phyloP scores from a whole-genome alignment of 1,140 invertebrate species.

The Temnothorax longispinosus region DNA sequence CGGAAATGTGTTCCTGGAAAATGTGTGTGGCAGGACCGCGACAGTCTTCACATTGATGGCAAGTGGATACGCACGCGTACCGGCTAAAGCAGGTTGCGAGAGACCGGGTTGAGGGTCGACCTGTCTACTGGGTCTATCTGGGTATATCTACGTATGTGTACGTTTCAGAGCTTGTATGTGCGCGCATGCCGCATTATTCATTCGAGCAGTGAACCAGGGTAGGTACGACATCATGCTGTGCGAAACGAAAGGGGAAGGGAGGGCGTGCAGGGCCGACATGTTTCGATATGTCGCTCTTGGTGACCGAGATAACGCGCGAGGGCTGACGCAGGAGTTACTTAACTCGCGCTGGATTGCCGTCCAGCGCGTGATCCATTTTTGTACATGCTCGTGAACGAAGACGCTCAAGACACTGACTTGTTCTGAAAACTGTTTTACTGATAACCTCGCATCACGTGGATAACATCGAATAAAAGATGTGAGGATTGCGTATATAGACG shows the following conservation, averaged over 20 bases:
- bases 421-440: not conserved
- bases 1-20: slow-evolving; percentile 42
- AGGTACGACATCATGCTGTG: slow-evolving; percentile 21
- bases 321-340: slow-evolving; percentile 57
- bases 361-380: not conserved
- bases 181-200: slow-evolving; percentile 66
- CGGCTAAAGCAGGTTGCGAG: slow-evolving; percentile 7
- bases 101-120: slow-evolving; percentile 54
- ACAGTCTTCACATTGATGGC: slow-evolving; percentile 32
- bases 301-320: slow-evolving; percentile 43
- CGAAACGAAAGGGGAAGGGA: slow-evolving; percentile 41
- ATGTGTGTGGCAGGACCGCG: slow-evolving; percentile 31
- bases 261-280: slow-evolving; percentile 29
- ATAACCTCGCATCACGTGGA: not conserved
- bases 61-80: slow-evolving; percentile 57
- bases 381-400: not conserved
- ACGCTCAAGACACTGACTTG: not conserved
- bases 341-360: slow-evolving; percentile 67
- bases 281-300: slow-evolving; percentile 47
- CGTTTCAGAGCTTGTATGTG: not conserved
- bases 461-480: not conserved
- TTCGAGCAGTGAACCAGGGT: slow-evolving; percentile 62
- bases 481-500: not conserved
- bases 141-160: not conserved
- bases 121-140: slow-evolving; percentile 2